phyloP scores from a whole-genome alignment of 2,888 invertebrate genomes.

The Erebia aethiops region DNA sequence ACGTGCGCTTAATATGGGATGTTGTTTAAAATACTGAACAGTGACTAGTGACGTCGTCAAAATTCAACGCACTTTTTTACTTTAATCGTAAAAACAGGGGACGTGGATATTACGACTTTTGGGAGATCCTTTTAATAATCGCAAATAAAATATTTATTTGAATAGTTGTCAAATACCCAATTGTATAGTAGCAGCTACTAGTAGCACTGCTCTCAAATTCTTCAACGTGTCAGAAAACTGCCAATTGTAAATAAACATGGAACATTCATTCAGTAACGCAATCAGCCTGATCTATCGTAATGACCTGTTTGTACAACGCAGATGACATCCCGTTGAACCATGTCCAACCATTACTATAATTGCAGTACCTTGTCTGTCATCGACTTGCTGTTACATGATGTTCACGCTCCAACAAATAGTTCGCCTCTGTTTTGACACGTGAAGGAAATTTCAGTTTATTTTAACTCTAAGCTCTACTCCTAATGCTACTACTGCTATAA shows the following conservation, averaged over 20 bases:
- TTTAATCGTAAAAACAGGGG: too few relatives aligned
- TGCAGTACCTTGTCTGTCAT: constrained; percentile 36
- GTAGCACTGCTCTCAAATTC: not conserved
- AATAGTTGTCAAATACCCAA: too few relatives aligned
- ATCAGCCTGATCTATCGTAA: constrained; percentile 25
- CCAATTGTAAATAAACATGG: not conserved
- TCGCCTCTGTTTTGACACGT: constrained; percentile 5
- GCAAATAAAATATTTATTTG: too few relatives aligned
- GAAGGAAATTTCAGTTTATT: not conserved
- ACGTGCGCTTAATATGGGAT: too few relatives aligned
- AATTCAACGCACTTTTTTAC: too few relatives aligned
- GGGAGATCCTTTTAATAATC: too few relatives aligned
- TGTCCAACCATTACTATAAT: constrained; percentile 24
- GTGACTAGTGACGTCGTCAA: too few relatives aligned
- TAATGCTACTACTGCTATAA: too few relatives aligned
- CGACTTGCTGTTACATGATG: constrained; percentile 43
- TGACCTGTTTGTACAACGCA: constrained; percentile 15
- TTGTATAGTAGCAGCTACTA: too few relatives aligned
- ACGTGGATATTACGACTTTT: too few relatives aligned
- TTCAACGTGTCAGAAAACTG: not conserved
- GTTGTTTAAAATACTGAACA: too few relatives aligned
- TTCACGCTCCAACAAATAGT: constrained; percentile 14
- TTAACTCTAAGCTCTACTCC: too few relatives aligned
- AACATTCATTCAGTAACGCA: constrained; percentile 14
- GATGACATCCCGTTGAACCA: constrained; percentile 31